Evolutionary conservation across 2,888 invertebrate genomes (phyloP).

Genomic region (Ophion ellenae): DNA sequence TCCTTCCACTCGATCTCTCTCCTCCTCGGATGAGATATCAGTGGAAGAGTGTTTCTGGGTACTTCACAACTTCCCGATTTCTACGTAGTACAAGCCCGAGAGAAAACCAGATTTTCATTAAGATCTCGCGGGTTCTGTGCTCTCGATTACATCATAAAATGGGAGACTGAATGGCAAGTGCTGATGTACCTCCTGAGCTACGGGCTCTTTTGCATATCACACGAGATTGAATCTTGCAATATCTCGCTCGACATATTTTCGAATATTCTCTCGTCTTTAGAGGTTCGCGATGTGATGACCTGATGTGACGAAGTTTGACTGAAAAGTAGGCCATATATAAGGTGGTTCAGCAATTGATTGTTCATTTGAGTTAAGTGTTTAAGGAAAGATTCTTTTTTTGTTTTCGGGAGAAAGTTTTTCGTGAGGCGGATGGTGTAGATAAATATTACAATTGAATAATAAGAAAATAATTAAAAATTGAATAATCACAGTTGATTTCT

Average conservation of each 20-base stretch:
- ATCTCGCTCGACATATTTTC: slow-evolving; percentile 33
- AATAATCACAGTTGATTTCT: background rate
- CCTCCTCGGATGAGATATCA: background rate
- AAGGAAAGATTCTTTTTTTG: background rate
- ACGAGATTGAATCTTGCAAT: slow-evolving; percentile 25
- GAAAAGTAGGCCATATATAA: background rate
- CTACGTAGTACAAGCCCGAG: background rate
- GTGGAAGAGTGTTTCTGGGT: background rate
- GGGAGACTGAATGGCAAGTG: background rate
- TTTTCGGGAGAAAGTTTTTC: background rate
- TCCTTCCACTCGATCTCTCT: background rate
- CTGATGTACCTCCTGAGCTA: background rate
- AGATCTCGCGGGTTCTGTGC: slow-evolving; percentile 36
- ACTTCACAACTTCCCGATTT: background rate
- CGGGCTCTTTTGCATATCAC: slow-evolving; percentile 20
- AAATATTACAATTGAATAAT: background rate
- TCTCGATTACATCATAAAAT: slow-evolving; percentile 14
- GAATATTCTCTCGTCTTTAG: slow-evolving; percentile 3
- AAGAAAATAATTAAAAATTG: background rate
- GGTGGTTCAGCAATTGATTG: background rate
- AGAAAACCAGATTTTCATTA: slow-evolving; percentile 61
- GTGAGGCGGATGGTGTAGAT: background rate
- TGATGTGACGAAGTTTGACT: background rate
- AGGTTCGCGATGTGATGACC: background rate
- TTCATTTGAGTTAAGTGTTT: background rate